A percentile compares a stretch with the other conserved stretches of the same genome.
These are phyloP conservation scores for Uropsilus gracilis DNA, from an alignment of 2,113 vertebrate species.

Conservation along the genomic window DNA sequence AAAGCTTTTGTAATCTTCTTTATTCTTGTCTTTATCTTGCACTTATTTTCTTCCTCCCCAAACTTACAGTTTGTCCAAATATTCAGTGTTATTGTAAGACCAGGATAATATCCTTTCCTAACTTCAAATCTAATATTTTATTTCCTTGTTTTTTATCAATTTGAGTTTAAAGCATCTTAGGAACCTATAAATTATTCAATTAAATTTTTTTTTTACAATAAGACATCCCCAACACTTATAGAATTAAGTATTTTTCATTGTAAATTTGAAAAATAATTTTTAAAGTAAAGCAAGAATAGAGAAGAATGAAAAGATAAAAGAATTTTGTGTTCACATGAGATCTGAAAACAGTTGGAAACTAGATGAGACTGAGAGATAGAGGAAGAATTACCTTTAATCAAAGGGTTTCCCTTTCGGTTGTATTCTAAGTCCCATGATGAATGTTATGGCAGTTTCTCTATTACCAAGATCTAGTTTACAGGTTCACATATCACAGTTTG, in stretches of 20 bases:
- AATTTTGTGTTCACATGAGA: constrained; percentile 53
- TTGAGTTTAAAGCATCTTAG: neutral
- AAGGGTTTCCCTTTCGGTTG: constrained; percentile 52
- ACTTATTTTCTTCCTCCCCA: neutral
- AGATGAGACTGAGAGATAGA: constrained; percentile 44
- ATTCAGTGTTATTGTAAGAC: neutral
- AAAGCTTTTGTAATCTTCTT: neutral
- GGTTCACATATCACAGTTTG: constrained; percentile 62
- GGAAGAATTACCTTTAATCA: constrained; percentile 70
- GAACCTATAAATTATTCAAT: neutral
- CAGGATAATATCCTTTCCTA: neutral
- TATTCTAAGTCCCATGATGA: constrained; percentile 70
- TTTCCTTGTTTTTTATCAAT: too few species aligned
- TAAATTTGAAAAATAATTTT: constrained; percentile 6
- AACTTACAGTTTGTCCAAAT: neutral
- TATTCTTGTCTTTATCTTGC: neutral
- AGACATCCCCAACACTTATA: neutral
- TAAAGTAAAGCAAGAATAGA: neutral
- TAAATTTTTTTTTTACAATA: neutral
- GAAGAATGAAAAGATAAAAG: constrained; percentile 30
- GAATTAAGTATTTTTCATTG: neutral
- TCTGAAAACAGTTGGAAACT: constrained; percentile 61
- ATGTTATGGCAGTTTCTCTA: constrained; percentile 71
- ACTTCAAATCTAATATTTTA: too few species aligned
- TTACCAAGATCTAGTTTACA: constrained; percentile 68